Percentiles rank a stretch among this genome's conserved stretches.
phyloP scores from a whole-genome alignment of 2,113 vertebrate species.

The Microcebus lehilahytsara region DNA sequence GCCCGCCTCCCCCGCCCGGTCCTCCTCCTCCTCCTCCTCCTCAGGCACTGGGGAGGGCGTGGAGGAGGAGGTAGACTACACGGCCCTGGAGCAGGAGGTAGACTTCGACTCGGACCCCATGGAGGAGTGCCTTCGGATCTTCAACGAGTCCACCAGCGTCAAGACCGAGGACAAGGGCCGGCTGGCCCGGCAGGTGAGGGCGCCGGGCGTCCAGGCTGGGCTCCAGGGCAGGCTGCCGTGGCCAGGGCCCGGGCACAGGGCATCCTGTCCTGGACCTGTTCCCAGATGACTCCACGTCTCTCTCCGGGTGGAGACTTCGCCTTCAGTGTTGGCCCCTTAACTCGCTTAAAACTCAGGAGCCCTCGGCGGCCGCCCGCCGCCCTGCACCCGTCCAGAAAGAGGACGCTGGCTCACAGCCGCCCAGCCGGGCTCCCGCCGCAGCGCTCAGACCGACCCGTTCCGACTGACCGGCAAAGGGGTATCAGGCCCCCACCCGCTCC shows the following conservation, averaged over 20 bases:
- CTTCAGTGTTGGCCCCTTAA: background rate
- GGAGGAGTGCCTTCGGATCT: slow-evolving; percentile 98
- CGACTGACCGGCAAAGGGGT: background rate
- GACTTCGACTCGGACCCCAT: slow-evolving; percentile 95
- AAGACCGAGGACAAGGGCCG: slow-evolving; percentile 96
- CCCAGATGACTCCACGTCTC: background rate
- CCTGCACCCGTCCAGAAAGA: slow-evolving; percentile 9
- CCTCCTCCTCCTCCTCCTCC: slow-evolving; percentile 70
- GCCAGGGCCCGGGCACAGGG: background rate
- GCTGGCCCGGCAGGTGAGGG: slow-evolving; percentile 91
- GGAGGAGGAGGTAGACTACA: slow-evolving; percentile 84
- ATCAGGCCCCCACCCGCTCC: background rate
- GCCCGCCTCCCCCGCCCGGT: slow-evolving; percentile 63
- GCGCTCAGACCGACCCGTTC: background rate
- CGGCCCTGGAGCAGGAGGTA: slow-evolving; percentile 89
- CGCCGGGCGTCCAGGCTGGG: background rate
- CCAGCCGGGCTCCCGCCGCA: background rate
- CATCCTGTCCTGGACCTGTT: background rate
- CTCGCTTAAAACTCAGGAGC: slow-evolving; percentile 30
- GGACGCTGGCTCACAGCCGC: background rate
- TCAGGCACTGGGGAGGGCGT: slow-evolving; percentile 52
- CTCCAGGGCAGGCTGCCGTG: background rate
- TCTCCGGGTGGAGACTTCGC: background rate
- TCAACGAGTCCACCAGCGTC: slow-evolving; percentile 95
- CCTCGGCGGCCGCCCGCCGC: background rate